These are phyloP conservation scores for Entomobrya proxima DNA, from an alignment of 2,888 invertebrate genomes.

Conservation along the genomic window DNA sequence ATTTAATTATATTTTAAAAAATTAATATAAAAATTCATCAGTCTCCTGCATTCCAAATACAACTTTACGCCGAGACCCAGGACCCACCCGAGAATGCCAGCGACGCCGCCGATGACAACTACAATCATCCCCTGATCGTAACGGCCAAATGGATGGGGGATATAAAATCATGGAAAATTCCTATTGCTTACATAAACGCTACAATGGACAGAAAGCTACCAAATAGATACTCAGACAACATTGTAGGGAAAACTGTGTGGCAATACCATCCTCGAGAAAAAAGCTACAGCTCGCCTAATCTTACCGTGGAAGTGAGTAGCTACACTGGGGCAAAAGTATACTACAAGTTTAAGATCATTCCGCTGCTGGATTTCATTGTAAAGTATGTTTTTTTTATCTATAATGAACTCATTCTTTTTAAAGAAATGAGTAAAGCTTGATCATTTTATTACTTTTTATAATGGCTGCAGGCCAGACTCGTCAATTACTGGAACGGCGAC, in stretches of 20 bases:
- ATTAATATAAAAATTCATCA: background rate
- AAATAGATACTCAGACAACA: conserved; percentile 20
- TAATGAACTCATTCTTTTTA: background rate
- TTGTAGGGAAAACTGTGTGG: conserved; percentile 46
- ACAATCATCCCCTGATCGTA: conserved; percentile 17
- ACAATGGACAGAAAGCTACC: background rate
- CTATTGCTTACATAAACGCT: background rate
- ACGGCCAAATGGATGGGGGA: conserved; percentile 40
- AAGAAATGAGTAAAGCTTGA: background rate
- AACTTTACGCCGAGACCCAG: conserved; percentile 43
- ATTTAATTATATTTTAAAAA: background rate
- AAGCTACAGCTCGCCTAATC: background rate
- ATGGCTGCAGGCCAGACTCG: background rate
- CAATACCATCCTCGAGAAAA: background rate
- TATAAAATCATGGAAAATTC: conserved; percentile 45
- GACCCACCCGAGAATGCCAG: background rate
- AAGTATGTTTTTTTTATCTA: background rate
- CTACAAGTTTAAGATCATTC: conserved; percentile 36
- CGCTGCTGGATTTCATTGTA: conserved; percentile 12
- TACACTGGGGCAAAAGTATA: background rate
- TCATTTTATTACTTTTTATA: no score
- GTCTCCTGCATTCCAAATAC: conserved; percentile 42
- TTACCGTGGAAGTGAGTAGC: conserved; percentile 23
- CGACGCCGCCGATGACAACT: background rate
- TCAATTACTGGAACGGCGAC: background rate